Base-by-base conservation (phyloP, 2,113 vertebrate genomes). In the Elanoides forficatus region DNA sequence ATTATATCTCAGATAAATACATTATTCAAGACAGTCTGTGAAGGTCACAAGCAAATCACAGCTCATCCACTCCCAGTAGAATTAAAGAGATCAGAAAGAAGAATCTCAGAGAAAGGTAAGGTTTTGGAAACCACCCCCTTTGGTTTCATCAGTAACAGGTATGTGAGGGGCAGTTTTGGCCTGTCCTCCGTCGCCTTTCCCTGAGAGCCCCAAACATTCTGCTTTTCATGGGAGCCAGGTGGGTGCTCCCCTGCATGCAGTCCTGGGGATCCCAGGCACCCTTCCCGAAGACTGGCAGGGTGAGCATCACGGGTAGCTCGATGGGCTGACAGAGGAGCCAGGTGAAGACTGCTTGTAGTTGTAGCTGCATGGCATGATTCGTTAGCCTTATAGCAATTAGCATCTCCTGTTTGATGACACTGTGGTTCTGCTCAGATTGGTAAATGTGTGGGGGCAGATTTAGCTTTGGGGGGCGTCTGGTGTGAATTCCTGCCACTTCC, bases 201-300 rank as follows among this genome's bases (percentile, higher is more conserved):
- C 40, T 2, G 2, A 40, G 30, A 74, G 11, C 21, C 27, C 9
- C 20, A 15, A 36, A 11, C 17, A 15, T 4, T 78, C 34, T 53
- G 47, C 1, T 2, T 14, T 22, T 52, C 34, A 1, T 0, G 2
- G n/a, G 40, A 80, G 36, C 50, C 32, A 25, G 26, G n/a, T 1
- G 3, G 7, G 22, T 56, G 26, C 7, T 94, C 29, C 43, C 21
- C 15, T 6, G 20, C 10, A 2, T 0, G 0, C 30, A 38, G 11
- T 26, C 25, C 45, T 1, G 0, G n/a, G n/a, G 14, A 40, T 26
- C 20, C 74, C 3, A 1, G 13, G 3, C 3, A 2, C 20, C 36
- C 74, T 70, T 23, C 43, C n/a, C 11, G 4, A 74, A 53, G 36
- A 13, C 36, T 12, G 52, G 40, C 45, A 55, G 55, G 3, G 15